Conservation (phyloP, 2,797 vertebrate genomes). For the Neomorphus geoffroyi region DNA sequence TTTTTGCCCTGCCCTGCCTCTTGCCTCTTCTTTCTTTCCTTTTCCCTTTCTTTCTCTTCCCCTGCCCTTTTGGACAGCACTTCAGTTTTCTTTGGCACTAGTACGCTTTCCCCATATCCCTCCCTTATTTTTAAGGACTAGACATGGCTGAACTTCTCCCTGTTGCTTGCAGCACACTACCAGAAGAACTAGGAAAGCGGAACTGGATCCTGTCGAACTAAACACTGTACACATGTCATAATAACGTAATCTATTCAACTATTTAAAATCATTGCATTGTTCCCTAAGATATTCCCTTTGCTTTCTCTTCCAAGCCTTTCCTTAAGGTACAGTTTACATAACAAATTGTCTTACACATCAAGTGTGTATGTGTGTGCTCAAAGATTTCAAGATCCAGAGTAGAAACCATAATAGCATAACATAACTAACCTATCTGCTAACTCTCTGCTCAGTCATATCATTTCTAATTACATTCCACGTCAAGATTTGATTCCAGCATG, state of each 20-base stretch:
- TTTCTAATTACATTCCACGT: slow-evolving; percentile 25
- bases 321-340: background rate
- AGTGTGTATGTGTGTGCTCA: background rate
- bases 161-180: background rate
- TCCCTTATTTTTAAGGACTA: background rate
- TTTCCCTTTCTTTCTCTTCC: too few species aligned
- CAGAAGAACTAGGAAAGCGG: background rate
- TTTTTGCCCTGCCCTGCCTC: background rate
- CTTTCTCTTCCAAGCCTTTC: background rate
- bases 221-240: background rate
- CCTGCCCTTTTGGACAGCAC: background rate
- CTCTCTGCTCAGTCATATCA: slow-evolving; percentile 34
- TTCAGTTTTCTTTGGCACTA: background rate
- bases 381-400: background rate
- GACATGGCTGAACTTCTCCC: background rate
- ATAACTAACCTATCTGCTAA: background rate
- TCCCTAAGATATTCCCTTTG: background rate
- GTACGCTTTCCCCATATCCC: background rate
- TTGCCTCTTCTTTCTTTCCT: too few species aligned
- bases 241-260: background rate
- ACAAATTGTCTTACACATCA: background rate
- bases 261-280: background rate
- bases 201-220: background rate
- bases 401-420: background rate
- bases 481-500: slow-evolving; percentile 48